phyloP scores from a whole-genome alignment of 2,888 invertebrate species.

The Homarus gammarus region DNA sequence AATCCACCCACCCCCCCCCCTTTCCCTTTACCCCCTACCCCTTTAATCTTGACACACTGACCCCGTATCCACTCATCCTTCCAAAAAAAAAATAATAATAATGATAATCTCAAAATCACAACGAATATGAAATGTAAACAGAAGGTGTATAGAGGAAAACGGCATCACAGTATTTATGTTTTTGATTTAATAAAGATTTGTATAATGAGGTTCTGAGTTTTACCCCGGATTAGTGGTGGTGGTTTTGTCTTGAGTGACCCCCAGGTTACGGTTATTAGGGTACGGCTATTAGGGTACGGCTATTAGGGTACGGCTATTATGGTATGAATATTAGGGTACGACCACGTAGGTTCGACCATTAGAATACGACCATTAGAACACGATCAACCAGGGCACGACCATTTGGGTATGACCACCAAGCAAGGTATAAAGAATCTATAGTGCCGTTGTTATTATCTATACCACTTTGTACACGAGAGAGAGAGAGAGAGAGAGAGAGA shows the following conservation, averaged over 20 bases:
- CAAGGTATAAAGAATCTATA: too few species aligned
- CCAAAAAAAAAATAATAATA: conserved; percentile 13
- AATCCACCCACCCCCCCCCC: neutral
- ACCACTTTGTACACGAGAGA: too few species aligned
- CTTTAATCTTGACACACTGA: neutral
- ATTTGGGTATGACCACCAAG: too few species aligned
- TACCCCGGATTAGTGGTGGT: neutral
- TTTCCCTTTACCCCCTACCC: neutral
- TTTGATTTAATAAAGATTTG: conserved; percentile 72
- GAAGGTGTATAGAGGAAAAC: conserved; percentile 63
- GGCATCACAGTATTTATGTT: conserved; percentile 71
- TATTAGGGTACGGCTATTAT: too few species aligned
- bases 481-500: neutral
- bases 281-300: too few species aligned
- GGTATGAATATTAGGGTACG: too few species aligned
- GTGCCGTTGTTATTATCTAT: too few species aligned
- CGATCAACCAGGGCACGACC: too few species aligned
- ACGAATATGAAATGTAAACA: conserved; percentile 61
- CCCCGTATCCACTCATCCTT: conserved; percentile 19
- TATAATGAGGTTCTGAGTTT: conserved; percentile 52
- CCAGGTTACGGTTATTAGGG: neutral
- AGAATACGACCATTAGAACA: too few species aligned
- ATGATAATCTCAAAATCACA: conserved; percentile 46
- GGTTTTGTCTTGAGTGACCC: neutral
- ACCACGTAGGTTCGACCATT: too few species aligned